Base-by-base conservation (phyloP, 2,113 vertebrate genomes). In the Macrotus californicus region DNA sequence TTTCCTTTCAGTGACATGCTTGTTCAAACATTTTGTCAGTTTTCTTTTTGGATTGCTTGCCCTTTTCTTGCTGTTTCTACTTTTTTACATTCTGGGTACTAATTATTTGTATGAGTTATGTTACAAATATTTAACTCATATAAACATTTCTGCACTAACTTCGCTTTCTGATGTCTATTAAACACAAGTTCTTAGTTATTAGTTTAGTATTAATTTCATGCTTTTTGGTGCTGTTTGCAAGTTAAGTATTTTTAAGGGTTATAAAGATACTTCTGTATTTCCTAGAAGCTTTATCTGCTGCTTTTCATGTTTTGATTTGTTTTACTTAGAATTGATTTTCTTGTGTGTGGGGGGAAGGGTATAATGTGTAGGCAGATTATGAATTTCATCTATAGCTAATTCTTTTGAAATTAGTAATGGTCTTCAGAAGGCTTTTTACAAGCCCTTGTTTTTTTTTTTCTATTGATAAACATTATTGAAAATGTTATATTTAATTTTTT, bases 371-470 rank as follows among this genome's bases (percentile, higher is more conserved):
- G 52, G 41, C 46, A 90, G 46, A 94, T 89, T 91, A 79, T 93
- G 29, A 93, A 86, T 29, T 73, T 43, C 93, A 61, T 41, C 26
- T 91, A 29, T 9, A 85, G 12, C 39, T 89, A 84, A 41, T 70
- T 86, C 31, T 90, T 95, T 70, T 39, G 15, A 52, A 96, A 77
- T 72, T 59, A 75, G 80, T 70, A 81, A 66, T 91, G 52, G 36
- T 89, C 7, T 89, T 87, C 31, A 43, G 26, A 82, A 77, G 7
- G 6, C 50, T 88, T 72, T 89, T 81, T 81, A 41, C 48, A 70
- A 77, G 52, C 22, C 7, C 29, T 82, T 67, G 26, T 75, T 87
- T 90, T 84, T 88, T 87, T 93, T 84, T 93, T 88, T 80, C 56
- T 84, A 18, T 43, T 93, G n/a, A 83, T 81, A 67, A 4, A 80